Evolutionary conservation across 2,797 vertebrate species (phyloP).

Genomic region (Syndactyla subalaris): DNA sequence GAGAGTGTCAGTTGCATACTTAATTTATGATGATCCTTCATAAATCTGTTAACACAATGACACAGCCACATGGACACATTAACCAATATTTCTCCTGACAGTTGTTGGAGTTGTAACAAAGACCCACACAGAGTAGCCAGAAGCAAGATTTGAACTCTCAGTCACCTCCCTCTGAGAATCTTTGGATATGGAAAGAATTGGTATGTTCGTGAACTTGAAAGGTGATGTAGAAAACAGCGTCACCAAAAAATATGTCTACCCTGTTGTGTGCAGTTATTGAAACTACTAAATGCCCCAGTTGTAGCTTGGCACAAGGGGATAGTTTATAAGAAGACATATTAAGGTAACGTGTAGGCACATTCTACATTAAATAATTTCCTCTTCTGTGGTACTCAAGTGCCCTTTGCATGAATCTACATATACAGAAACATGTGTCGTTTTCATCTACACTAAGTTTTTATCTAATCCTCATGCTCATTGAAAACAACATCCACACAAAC

Average conservation of each 20-base stretch:
- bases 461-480: fast-evolving
- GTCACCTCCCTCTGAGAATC: neutral
- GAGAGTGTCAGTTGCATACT: neutral
- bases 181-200: neutral
- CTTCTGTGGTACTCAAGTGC: neutral
- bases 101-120: neutral
- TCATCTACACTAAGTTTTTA: neutral
- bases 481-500: neutral
- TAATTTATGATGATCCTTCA: neutral
- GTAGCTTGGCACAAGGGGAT: neutral
- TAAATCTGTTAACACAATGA: neutral
- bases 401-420: neutral
- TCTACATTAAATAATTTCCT: neutral
- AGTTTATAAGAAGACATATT: neutral
- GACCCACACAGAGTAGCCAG: neutral
- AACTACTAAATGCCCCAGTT: neutral
- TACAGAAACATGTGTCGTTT: fast-evolving
- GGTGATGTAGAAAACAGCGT: neutral
- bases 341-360: fast-evolving
- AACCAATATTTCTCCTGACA: neutral
- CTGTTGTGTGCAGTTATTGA: neutral
- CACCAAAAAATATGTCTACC: neutral
- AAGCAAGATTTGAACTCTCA: neutral
- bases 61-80: neutral
- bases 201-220: neutral